Evolutionary conservation across 2,113 vertebrate species (phyloP), one percentile per base, ranked within the genome.

Genomic region (Pomatorhinus ruficollis): DNA sequence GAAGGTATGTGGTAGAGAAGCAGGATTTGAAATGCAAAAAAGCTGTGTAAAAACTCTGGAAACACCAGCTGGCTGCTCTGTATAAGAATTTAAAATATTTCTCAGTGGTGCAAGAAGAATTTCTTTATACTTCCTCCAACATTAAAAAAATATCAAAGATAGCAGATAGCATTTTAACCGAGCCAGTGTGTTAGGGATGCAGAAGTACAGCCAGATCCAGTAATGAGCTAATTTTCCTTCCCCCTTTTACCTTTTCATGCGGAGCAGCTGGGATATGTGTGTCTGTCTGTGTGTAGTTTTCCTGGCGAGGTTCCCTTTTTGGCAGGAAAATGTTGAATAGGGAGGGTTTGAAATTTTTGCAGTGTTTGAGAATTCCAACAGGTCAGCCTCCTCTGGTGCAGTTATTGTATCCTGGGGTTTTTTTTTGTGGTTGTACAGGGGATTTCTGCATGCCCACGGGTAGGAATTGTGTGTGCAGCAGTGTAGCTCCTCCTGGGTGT

Each of bases 11-110:
- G 83, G 31, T 52, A 50, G 25, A 93, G 65, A 47, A 93, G 11
- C 45, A 52, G 8, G 33, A 82, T 79, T 56, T 95, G 70, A 83
- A 93, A 94, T 89, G 74, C 61, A 90, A 87, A 91, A 93, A 91
- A 85, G 44, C 87, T 75, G 78, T 87, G 84, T 50, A 68, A 87
- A 89, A 80, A 42, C 33, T 47, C 69, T 85, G 87, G 90, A 94
- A 96, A 90, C 65, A 82, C 78, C 78, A 94, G 49, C 87, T 95
- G 95, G 56, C 65, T 85, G 35, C 74, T 79, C 35, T 64, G 33
- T 71, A 2, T 52, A 53, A 91, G 90, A 87, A 82, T 79, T 75
- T 56, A 8, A 85, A 91, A 44, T 63, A 22, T 85, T 89, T 87
- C 87, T 84, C 52, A 13, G 33, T 59, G 77, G 24, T 30, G 40